phyloP scores from a whole-genome alignment of 2,113 vertebrate species.

The Pongo pygmaeus region DNA sequence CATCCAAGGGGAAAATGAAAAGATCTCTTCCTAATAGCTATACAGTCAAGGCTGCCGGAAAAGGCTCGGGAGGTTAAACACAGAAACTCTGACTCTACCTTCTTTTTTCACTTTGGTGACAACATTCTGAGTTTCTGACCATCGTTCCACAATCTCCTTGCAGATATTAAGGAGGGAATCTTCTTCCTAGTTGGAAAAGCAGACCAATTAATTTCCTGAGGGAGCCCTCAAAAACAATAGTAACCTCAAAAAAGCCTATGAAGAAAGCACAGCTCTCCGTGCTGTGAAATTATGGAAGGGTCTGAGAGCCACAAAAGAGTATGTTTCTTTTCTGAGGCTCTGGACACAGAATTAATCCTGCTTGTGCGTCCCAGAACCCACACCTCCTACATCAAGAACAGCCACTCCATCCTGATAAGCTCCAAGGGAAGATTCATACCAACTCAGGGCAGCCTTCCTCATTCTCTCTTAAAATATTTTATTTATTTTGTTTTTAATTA shows the following conservation, averaged over 20 bases:
- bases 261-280: neutral
- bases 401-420: neutral
- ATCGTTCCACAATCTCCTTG: conserved; percentile 92
- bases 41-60: neutral
- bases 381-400: neutral
- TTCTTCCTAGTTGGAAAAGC: conserved; percentile 88
- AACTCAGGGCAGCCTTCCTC: neutral
- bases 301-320: neutral
- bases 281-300: neutral
- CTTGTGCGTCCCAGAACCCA: neutral
- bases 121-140: conserved; percentile 87
- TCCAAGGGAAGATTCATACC: neutral
- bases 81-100: conserved; percentile 79
- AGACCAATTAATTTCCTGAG: conserved; percentile 13
- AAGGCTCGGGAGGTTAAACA: neutral
- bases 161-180: conserved; percentile 90
- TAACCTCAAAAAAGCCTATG: neutral
- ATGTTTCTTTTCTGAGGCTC: neutral
- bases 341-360: neutral
- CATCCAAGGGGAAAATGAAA: neutral
- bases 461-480: neutral
- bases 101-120: conserved; percentile 82
- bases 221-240: neutral
- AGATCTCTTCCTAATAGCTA: neutral
- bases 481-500: neutral